Base-by-base conservation (phyloP, 2,888 invertebrate genomes). In the Lasioglossum figueresi region DNA sequence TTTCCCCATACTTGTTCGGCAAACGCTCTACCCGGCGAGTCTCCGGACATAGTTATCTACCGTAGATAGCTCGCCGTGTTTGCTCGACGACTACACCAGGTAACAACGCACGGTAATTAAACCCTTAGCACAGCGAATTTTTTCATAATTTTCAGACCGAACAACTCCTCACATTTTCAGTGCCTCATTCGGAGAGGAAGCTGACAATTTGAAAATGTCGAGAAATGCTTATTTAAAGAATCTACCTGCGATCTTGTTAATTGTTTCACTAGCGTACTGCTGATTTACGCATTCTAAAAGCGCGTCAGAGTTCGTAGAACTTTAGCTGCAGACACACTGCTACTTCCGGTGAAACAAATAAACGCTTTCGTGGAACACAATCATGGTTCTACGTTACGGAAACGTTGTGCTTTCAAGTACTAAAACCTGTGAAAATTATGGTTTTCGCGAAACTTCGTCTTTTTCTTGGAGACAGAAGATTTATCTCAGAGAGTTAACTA, bases 1-100 rank as follows among this genome's bases (percentile, higher is more conserved):
- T 76, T 80, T 86, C 48, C 12, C 45, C 27, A n/a, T 48, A 48
- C 71, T 45, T 43, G 31, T 6, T 14, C 71, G 48, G 8, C 74
- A 5, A 23, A 5, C 48, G 31, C 6, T n/a, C 73, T 85, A 82
- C 76, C 86, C 14, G n/a, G 34, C 52, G 80, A 76, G 82, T 19
- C 66, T 27, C 27, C 74, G 14, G 27, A n/a, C 66, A 19, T 23
- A 34, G 72, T 87, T 87, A 87, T 79, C 86, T 63, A 79, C 80
- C 23, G 86, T 76, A 19, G 86, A 82, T 86, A 82, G 56, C 37
- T 40, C 16, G 34, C n/a, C 34, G 6, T 14, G 31, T 23, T 68
- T 40, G 37, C 12, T 66, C 66, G 10, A 19, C 37, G 1, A 68
- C 63, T 12, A 10, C 4, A 10, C 4, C 27, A 5, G n/a, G 56